These are phyloP conservation scores for Lycaon pictus DNA, from an alignment of 2,113 vertebrate species.

Conservation along the genomic window DNA sequence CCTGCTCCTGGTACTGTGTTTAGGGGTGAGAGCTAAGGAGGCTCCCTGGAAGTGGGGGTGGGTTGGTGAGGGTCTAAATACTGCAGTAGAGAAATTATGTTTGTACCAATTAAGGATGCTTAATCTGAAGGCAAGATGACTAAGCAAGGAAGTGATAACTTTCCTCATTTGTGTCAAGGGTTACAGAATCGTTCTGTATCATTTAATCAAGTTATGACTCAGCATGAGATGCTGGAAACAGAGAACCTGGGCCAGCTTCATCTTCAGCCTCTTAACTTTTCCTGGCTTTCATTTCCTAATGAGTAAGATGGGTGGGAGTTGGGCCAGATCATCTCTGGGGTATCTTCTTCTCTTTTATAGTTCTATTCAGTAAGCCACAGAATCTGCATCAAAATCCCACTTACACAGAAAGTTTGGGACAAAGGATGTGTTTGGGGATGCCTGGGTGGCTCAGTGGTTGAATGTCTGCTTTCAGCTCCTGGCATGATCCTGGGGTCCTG, in stretches of 20 bases:
- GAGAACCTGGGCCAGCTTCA: neutral
- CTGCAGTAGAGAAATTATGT: neutral
- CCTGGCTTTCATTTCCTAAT: neutral
- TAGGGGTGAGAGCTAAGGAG: neutral
- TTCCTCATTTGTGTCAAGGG: neutral
- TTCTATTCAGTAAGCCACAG: neutral
- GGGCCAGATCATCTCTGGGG: neutral
- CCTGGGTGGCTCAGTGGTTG: too few species aligned
- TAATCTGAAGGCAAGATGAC: neutral
- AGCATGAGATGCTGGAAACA: neutral
- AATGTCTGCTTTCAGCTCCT: too few species aligned
- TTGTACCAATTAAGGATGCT: neutral
- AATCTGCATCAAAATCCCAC: neutral
- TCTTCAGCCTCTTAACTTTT: neutral
- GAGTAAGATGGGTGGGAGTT: neutral
- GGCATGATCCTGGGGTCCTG: too few species aligned
- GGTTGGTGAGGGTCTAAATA: neutral
- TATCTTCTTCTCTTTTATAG: neutral
- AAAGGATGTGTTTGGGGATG: neutral
- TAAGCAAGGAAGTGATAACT: slow-evolving; percentile 4
- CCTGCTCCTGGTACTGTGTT: neutral
- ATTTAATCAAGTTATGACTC: neutral
- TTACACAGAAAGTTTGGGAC: neutral
- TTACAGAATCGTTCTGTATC: neutral
- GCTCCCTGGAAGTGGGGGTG: neutral